phyloP scores from a whole-genome alignment of 1,140 invertebrate genomes.

The Drosophila paulistorum region DNA sequence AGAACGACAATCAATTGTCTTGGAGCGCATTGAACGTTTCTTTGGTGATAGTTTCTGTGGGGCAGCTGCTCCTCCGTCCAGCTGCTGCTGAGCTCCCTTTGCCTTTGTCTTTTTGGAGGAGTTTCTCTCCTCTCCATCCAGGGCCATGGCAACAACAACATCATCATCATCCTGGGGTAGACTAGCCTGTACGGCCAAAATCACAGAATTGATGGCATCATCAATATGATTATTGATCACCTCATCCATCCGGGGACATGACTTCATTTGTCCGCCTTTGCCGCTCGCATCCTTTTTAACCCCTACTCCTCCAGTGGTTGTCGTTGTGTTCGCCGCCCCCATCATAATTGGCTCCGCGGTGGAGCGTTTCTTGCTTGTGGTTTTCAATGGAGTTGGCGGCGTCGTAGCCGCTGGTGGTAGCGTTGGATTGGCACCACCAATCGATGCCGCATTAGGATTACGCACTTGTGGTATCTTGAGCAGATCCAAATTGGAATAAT shows the following conservation, averaged over 20 bases:
- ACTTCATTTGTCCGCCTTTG: slow-evolving; percentile 29
- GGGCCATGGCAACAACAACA: neutral
- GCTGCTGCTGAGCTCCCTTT: neutral
- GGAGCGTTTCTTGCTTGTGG: neutral
- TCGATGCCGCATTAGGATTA: slow-evolving; percentile 36
- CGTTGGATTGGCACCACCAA: neutral
- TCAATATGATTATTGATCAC: slow-evolving; percentile 80
- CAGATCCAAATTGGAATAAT: slow-evolving; percentile 76
- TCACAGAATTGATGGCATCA: slow-evolving; percentile 78
- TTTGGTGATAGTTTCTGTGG: slow-evolving; percentile 57
- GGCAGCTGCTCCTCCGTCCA: slow-evolving; percentile 15
- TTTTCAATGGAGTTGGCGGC: neutral
- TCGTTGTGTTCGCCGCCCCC: too few relatives aligned
- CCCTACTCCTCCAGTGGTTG: neutral
- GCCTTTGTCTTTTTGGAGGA: neutral
- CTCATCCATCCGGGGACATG: slow-evolving; percentile 66
- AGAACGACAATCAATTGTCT: slow-evolving; percentile 67
- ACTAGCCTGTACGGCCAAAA: slow-evolving; percentile 72
- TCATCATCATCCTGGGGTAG: slow-evolving; percentile 59
- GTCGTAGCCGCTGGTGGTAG: neutral
- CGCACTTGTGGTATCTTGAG: slow-evolving; percentile 77
- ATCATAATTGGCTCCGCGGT: neutral
- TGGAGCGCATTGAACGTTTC: slow-evolving; percentile 71
- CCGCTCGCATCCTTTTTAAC: slow-evolving; percentile 19
- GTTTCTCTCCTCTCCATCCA: slow-evolving; percentile 14